Percentiles rank a stretch among this genome's conserved stretches.
Conservation (phyloP, 2,113 vertebrate species). For the Otis tarda region DNA sequence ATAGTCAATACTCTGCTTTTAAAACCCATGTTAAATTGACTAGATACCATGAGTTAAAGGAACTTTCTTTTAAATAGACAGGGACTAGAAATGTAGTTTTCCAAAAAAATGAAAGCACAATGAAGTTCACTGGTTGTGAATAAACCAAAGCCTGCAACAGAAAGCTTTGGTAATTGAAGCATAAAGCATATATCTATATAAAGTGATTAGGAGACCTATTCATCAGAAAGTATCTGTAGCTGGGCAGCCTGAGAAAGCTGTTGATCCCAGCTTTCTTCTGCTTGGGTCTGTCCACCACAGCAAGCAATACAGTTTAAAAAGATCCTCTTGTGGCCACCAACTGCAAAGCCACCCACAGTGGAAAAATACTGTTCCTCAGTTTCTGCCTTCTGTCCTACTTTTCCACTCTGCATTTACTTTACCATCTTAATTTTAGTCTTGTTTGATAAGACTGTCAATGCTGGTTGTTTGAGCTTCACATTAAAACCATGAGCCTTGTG, state of each 20-base stretch:
- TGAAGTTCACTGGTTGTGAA: not conserved
- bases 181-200: not conserved
- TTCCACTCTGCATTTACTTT: not conserved
- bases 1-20: not conserved
- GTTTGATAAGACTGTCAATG: not conserved
- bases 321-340: not conserved
- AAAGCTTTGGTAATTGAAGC: not conserved
- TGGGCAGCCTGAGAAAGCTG: not conserved
- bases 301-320: not conserved
- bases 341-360: not conserved
- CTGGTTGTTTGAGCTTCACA: not conserved
- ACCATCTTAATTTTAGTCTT: not conserved
- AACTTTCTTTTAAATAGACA: not conserved
- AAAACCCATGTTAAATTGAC: not conserved
- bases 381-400: not conserved
- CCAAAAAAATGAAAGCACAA: not conserved
- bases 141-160: not conserved
- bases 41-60: not conserved
- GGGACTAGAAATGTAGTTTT: not conserved
- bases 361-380: not conserved
- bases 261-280: not conserved
- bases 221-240: not conserved
- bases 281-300: not conserved
- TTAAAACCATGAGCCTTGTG: not conserved
- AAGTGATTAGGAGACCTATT: not conserved